Evolutionary conservation across 2,888 invertebrate species (phyloP).

Genomic region (Petrolisthes cinctipes): DNA sequence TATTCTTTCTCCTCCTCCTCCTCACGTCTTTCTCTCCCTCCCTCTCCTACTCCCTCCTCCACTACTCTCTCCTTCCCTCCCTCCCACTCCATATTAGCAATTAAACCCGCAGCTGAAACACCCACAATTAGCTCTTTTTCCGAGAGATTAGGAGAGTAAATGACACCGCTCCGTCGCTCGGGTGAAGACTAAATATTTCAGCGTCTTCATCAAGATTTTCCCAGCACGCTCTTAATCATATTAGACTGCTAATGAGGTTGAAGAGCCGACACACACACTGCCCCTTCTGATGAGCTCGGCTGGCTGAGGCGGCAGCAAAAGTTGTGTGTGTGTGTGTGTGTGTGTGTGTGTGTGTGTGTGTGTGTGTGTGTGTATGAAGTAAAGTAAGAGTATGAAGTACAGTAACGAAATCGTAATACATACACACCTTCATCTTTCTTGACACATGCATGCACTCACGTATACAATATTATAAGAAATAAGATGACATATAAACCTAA

Average conservation of each 20-base stretch:
- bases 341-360: not conserved
- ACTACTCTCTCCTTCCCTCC: not conserved
- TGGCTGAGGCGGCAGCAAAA: not conserved
- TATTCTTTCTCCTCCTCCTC: not conserved
- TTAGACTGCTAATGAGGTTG: constrained; percentile 41
- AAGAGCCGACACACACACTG: constrained; percentile 29
- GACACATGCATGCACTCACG: too few relatives aligned
- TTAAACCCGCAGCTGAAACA: constrained; percentile 43
- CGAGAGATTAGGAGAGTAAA: constrained; percentile 39
- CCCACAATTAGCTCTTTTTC: constrained; percentile 48
- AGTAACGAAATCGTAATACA: too few relatives aligned
- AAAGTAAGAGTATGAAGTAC: too few relatives aligned
- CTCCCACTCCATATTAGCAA: constrained; percentile 33
- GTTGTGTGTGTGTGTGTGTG: constrained; percentile 1
- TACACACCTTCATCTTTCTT: too few relatives aligned
- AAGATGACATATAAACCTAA: too few relatives aligned
- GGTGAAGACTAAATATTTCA: constrained; percentile 40
- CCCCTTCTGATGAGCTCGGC: constrained; percentile 37
- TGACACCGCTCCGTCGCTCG: constrained; percentile 32
- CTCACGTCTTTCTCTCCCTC: not conserved
- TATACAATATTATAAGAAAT: too few relatives aligned
- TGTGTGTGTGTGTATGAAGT: not conserved
- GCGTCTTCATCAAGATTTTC: constrained; percentile 45
- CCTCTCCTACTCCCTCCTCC: not conserved
- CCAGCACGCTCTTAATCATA: constrained; percentile 47